These are phyloP conservation scores for Bellardia bayeri DNA, from an alignment of 2,888 invertebrate species.

Conservation along the genomic window DNA sequence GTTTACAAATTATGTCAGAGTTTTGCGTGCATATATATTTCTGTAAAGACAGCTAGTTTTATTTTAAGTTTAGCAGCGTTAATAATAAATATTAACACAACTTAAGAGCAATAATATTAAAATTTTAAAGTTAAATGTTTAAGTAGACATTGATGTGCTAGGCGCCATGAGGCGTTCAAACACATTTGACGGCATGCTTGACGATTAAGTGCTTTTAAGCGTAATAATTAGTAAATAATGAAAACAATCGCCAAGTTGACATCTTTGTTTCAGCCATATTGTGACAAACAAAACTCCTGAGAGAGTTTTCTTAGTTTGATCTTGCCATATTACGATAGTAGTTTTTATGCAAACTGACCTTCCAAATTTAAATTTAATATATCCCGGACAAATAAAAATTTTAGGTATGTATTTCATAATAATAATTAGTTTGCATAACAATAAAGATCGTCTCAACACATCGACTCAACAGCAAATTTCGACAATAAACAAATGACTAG, in stretches of 20 bases:
- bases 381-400: too few relatives aligned
- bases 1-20: slow-evolving; percentile 13
- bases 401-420: not conserved
- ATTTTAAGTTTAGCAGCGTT: not conserved
- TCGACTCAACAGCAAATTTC: not conserved
- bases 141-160: too few relatives aligned
- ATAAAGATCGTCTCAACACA: not conserved
- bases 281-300: not conserved
- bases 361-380: too few relatives aligned
- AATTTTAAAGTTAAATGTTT: too few relatives aligned
- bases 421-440: not conserved
- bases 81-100: not conserved
- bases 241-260: not conserved
- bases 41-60: not conserved
- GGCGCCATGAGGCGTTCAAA: too few relatives aligned
- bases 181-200: too few relatives aligned
- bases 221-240: not conserved
- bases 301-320: not conserved
- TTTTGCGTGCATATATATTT: slow-evolving; percentile 2
- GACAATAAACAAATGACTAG: not conserved
- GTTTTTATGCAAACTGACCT: too few relatives aligned
- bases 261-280: not conserved
- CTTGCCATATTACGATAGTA: not conserved
- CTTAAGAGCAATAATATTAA: too few relatives aligned
- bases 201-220: too few relatives aligned